Evolutionary conservation across 1,140 invertebrate genomes (phyloP), one percentile per base, ranked within the genome.

Genomic region (Oreohelix idahoensis): DNA sequence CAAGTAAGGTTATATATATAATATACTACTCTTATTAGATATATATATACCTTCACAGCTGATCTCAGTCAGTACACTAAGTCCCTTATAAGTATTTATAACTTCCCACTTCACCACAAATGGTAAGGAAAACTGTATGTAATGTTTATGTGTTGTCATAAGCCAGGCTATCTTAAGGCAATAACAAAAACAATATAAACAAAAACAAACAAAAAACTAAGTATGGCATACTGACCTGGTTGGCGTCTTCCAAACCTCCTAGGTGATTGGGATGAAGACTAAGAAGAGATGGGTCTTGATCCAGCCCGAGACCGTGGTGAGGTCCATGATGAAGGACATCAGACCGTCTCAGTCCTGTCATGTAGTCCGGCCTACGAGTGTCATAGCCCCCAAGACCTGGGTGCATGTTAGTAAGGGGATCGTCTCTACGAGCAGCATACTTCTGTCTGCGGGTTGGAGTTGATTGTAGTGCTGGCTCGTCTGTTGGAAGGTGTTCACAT

Each of bases 211-310:
- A 5, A 10, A n/a, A 35, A 35, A 5, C 5, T 39, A 36, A 32
- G 15, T 8, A 5, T 8, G 5, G 15, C 5, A 29, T 42, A 83
- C 90, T 90, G 86, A 94, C 94, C 93, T 95, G 94, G 77, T 79
- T 85, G 29, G 94, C 94, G 89, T 96, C 95, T 88, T 96, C 96
- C 49, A 96, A 95, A 5, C 95, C 94, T 32, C 88, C 87, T 26
- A 94, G 88, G 26, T 85, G 58, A 87, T 92, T 92, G 84, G 83
- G 75, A 82, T 94, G 93, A 42, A 94, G 90, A 83, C 91, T 92
- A 93, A 93, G 89, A 32, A 93, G 83, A 39, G 87, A 81, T 13
- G 90, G 88, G 85, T 94, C 93, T 86, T 93, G 93, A 76, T 93
- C 92, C 53, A 87, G 86, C 89, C 93, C 93, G 89, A 93, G 93